Conservation (phyloP, 1,140 invertebrate genomes). For the Brachionus plicatilis region DNA sequence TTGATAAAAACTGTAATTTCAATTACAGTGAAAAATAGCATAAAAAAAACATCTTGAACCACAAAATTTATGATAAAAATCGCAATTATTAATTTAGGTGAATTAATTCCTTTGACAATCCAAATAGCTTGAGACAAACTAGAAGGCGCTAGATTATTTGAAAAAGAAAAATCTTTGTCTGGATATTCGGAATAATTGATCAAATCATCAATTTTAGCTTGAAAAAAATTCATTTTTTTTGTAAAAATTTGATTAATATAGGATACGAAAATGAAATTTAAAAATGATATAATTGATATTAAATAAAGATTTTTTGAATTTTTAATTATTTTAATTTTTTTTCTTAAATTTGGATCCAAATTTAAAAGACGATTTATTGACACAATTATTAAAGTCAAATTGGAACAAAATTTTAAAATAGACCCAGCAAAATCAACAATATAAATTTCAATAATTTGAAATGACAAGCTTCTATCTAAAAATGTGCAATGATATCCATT, state of each 20-base stretch:
- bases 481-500: not conserved
- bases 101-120: not conserved
- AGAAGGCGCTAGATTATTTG: not conserved
- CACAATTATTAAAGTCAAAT: not conserved
- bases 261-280: not conserved
- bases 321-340: not conserved
- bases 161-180: not conserved
- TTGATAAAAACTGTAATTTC: not conserved
- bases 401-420: not conserved
- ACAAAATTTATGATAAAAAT: not conserved
- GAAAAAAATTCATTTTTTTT: not conserved
- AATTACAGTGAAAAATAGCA: not conserved
- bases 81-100: not conserved
- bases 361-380: not conserved
- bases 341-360: not conserved
- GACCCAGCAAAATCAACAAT: not conserved
- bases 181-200: not conserved
- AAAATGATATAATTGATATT: not conserved
- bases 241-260: not conserved
- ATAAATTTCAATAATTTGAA: conserved; percentile 15
- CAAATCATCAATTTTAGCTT: not conserved
- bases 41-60: not conserved
- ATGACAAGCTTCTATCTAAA: not conserved
- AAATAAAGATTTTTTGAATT: not conserved
- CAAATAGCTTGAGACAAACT: not conserved